Evolutionary conservation across 1,140 invertebrate species (phyloP).

Genomic region (Branchinecta lynchi): DNA sequence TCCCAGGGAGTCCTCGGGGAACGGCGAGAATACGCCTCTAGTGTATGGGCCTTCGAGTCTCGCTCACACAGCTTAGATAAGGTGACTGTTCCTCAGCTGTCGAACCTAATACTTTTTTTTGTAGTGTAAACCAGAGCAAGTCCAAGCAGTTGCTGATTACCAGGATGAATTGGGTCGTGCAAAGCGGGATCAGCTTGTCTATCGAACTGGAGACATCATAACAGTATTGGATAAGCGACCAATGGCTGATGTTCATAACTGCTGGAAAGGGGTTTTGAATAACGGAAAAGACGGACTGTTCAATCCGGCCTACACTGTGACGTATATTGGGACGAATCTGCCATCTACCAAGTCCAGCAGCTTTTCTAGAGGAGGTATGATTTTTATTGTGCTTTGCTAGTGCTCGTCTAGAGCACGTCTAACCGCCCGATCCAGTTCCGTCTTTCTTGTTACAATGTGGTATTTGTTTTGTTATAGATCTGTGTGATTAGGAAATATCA

Average conservation of each 20-base stretch:
- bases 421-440: neutral
- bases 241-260: conserved; percentile 26
- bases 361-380: conserved; percentile 41
- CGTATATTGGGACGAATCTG: conserved; percentile 64
- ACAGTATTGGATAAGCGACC: conserved; percentile 71
- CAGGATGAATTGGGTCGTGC: conserved; percentile 30
- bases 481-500: too few relatives aligned
- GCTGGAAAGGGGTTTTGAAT: conserved; percentile 71
- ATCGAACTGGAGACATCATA: conserved; percentile 75
- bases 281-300: conserved; percentile 76
- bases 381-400: neutral
- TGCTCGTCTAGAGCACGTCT: neutral
- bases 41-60: too few relatives aligned
- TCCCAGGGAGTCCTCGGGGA: too few relatives aligned
- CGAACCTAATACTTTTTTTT: conserved; percentile 21
- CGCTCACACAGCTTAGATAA: too few relatives aligned
- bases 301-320: conserved; percentile 72
- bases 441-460: neutral
- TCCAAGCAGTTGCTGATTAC: conserved; percentile 51
- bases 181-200: conserved; percentile 54
- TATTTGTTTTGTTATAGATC: neutral
- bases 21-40: too few relatives aligned
- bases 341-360: conserved; percentile 46
- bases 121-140: conserved; percentile 68
- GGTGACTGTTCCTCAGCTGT: too few relatives aligned